Conservation (phyloP, 2,797 vertebrate genomes). For the Diplodus puntazzo region DNA sequence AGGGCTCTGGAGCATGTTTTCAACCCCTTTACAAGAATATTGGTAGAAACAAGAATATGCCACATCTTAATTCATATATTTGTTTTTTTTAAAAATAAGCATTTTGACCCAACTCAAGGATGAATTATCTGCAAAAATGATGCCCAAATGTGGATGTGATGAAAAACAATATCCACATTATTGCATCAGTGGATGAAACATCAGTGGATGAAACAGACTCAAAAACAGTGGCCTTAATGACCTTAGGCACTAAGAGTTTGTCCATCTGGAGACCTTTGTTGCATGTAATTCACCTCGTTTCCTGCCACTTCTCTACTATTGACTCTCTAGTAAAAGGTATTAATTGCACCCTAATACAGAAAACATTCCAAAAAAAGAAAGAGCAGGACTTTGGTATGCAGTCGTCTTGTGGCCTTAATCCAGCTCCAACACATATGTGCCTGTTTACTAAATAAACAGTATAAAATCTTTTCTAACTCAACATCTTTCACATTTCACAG, state of each 20-base stretch:
- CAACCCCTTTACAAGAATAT: background rate
- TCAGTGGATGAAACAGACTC: background rate
- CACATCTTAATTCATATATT: background rate
- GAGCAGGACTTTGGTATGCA: background rate
- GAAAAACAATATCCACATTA: background rate
- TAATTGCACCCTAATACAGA: background rate
- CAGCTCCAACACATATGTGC: background rate
- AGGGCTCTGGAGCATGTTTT: background rate
- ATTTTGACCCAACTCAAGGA: background rate
- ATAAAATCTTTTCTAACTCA: background rate
- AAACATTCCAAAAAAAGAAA: background rate
- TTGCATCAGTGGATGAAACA: background rate
- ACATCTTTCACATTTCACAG: constrained; percentile 9
- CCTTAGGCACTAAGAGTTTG: background rate
- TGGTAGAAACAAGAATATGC: background rate
- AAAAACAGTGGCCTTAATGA: background rate
- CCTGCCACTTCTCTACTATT: background rate
- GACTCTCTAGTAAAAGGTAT: background rate
- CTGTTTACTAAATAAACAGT: background rate
- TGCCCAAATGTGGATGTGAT: background rate
- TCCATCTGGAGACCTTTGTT: background rate
- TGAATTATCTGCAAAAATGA: background rate
- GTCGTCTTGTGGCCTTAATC: background rate
- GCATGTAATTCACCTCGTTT: background rate
- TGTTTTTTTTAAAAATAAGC: too few relatives aligned